Evolutionary conservation across 2,113 vertebrate genomes (phyloP).

Genomic region (Triplophysa dalaica): DNA sequence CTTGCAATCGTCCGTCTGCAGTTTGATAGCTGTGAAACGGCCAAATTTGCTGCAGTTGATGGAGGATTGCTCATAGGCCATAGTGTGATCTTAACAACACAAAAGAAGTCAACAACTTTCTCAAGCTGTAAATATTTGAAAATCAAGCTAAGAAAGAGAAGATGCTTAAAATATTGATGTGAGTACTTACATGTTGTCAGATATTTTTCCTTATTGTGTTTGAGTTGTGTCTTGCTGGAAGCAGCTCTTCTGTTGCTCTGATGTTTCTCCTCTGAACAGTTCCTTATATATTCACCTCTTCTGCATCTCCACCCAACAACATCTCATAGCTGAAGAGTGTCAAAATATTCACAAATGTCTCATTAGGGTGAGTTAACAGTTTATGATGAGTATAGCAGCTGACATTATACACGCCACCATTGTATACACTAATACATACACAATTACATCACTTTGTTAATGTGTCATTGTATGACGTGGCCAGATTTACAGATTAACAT

Average conservation of each 20-base stretch:
- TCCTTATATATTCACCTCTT: neutral
- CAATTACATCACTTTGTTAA: too few relatives aligned
- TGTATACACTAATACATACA: too few relatives aligned
- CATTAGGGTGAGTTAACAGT: neutral
- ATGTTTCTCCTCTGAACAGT: neutral
- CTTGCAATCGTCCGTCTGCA: neutral
- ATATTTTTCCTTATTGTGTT: neutral
- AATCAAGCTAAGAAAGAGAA: too few relatives aligned
- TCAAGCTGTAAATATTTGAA: too few relatives aligned
- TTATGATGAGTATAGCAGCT: neutral
- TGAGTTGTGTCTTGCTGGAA: neutral
- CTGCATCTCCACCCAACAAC: neutral
- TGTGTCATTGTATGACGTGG: too few relatives aligned
- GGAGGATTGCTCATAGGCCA: neutral
- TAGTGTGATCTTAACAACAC: neutral
- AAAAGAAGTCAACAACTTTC: neutral
- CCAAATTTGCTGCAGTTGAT: neutral
- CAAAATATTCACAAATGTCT: neutral
- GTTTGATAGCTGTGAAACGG: neutral
- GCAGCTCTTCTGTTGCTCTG: neutral
- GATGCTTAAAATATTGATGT: neutral
- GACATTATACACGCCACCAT: too few relatives aligned
- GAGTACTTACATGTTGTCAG: neutral
- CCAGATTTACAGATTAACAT: too few relatives aligned
- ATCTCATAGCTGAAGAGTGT: neutral